Base-by-base conservation (phyloP, 2,113 vertebrate genomes). In the Pangasianodon hypophthalmus region DNA sequence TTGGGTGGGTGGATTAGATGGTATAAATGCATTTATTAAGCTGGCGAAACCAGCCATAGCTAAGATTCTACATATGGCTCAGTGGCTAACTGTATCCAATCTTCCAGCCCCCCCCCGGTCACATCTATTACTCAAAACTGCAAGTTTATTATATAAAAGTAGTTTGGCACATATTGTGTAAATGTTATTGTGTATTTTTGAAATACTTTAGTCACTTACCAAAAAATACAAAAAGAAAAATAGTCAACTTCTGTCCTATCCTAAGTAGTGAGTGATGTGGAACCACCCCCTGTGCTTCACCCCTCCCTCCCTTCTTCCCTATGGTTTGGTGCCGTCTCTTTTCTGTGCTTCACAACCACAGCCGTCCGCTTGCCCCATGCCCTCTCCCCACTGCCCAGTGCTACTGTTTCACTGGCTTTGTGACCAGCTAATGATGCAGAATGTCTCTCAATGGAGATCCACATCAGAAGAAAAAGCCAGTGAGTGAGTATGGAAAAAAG, bases 361-460 rank as follows among this genome's bases (percentile, higher is more conserved):
- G 64, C 8, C 67, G 3, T 46, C 73, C 29, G 9, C 86, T 85
- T 41, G n/a, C 46, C 83, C 81, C 1, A 1, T 54, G 56, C 37
- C 9, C 60, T 84, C 41, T 67, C 26, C 54, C 87, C 29, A 29
- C 62, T 50, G 79, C 64, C 79, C 44, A 62, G 18, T 50, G 73
- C 69, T 85, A 84, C 50, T 84, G 87, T 84, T 88, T 88, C 87
- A 56, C 48, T 9, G 29, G 87, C 87, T 73, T 88, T 83, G 64
- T 83, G 87, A n/a, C 64, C 19, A 10, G 87, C 62, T 88, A 88
- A 88, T 88, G 80, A 71, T 84, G 80, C 80, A 83, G 80, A 88
- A 88, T 83, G 64, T 18, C 29, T 71, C 87, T 83, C 60, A 88
- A 50, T 88, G 50, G 80, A 83, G 87, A 88, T 67, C 62, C 60